Percentiles rank a stretch among this genome's conserved stretches.
Evolutionary conservation across 2,888 invertebrate genomes (phyloP).

Genomic region (Oscheius sp.): DNA sequence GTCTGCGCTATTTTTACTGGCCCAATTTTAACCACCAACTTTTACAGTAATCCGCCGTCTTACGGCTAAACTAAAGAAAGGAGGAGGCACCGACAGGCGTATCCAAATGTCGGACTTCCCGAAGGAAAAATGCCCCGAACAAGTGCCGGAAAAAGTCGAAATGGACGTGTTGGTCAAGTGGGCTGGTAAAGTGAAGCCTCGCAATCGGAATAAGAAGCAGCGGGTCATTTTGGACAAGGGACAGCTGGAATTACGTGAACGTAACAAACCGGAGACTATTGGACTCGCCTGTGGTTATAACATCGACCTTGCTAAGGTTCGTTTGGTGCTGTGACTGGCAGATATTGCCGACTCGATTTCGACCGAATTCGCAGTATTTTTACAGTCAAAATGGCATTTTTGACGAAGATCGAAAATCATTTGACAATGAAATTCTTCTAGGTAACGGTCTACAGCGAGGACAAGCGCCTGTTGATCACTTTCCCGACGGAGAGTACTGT

Average conservation of each 20-base stretch:
- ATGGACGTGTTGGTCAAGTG: constrained; percentile 10
- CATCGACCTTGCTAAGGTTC: constrained; percentile 21
- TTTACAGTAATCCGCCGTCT: constrained; percentile 9
- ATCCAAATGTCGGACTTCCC: neutral
- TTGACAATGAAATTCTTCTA: too few relatives aligned
- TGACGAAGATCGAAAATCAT: too few relatives aligned
- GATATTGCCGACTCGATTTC: too few relatives aligned
- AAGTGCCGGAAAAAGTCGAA: neutral
- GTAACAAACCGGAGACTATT: neutral
- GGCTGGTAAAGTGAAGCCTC: constrained; percentile 1
- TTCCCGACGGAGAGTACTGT: neutral
- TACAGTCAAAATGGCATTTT: too few relatives aligned
- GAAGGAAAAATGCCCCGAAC: neutral
- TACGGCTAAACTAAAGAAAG: neutral
- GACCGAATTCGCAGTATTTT: too few relatives aligned
- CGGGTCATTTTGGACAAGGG: constrained; percentile 22
- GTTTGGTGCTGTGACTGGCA: too few relatives aligned
- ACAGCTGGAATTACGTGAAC: constrained; percentile 12
- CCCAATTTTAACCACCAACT: neutral
- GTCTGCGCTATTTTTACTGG: neutral
- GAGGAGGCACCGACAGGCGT: neutral
- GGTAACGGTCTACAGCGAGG: neutral
- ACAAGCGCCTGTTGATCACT: neutral
- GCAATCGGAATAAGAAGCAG: neutral
- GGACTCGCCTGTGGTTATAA: constrained; percentile 3